These are phyloP conservation scores for Flexamia atlantica DNA, from an alignment of 2,888 invertebrate genomes.

Conservation along the genomic window DNA sequence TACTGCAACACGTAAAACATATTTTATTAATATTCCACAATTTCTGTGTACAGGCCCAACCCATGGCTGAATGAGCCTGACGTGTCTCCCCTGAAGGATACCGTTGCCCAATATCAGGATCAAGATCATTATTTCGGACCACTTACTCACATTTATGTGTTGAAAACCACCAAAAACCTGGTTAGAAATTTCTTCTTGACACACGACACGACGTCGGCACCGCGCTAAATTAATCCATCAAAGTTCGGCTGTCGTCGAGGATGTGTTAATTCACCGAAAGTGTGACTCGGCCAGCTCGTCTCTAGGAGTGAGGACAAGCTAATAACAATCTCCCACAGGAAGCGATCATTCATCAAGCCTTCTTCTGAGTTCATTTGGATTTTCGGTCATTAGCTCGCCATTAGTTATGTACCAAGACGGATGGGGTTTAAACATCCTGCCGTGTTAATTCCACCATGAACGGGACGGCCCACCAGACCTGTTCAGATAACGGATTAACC, in stretches of 20 bases:
- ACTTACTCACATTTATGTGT: too few relatives aligned
- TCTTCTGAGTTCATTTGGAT: slow-evolving; percentile 35
- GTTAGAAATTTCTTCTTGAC: too few relatives aligned
- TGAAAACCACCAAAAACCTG: too few relatives aligned
- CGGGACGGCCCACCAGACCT: neutral
- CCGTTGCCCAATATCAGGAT: too few relatives aligned
- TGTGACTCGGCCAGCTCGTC: neutral
- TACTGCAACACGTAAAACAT: too few relatives aligned
- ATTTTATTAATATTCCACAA: too few relatives aligned
- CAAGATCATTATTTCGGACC: too few relatives aligned
- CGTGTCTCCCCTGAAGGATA: too few relatives aligned
- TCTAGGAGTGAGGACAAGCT: slow-evolving; percentile 25
- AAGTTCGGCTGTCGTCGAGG: neutral
- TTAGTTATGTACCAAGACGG: slow-evolving; percentile 49
- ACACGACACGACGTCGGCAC: neutral
- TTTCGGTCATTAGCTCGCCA: slow-evolving; percentile 52
- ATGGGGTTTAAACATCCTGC: slow-evolving; percentile 38
- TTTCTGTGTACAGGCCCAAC: too few relatives aligned
- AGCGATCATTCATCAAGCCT: neutral
- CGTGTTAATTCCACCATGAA: slow-evolving; percentile 20
- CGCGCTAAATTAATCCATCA: neutral
- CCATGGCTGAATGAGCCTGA: too few relatives aligned
- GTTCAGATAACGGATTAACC: neutral
- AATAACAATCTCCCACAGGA: slow-evolving; percentile 31
- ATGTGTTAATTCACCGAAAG: slow-evolving; percentile 4